Base-by-base conservation (phyloP, 2,797 vertebrate genomes). In the Arctocebus calabarensis region DNA sequence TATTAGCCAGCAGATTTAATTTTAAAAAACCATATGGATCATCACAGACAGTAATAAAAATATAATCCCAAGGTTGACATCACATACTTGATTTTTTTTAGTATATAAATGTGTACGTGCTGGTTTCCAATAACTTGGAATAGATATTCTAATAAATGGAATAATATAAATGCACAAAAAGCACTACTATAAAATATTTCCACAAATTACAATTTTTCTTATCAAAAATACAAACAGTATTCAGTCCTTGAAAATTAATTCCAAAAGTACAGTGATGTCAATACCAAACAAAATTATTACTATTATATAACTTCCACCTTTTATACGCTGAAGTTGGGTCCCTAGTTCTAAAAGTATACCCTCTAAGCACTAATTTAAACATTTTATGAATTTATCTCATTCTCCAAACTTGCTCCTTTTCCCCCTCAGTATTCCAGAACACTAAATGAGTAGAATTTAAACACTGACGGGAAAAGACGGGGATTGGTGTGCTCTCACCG, bases 1-100 rank as follows among this genome's bases (percentile, higher is more conserved):
- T 95, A 88, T 96, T 59, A 92, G 52, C 19, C 74, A 96, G 82
- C 37, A 90, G 27, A 90, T 81, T 3, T 27, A 82, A 74, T 68
- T 64, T 25, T 25, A 71, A 82, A 90, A 86, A 75, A 45, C 5
- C 12, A 43, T 16, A 19, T n/a, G 64, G 68, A 83, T 84, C 66
- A 84, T 66, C 45, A 70, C n/a, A 74, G 37, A 45, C 29, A 59
- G 7, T 45, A 61, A 89, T 52, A 71, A 74, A 79, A 48, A 82
- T 40, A 94, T 17, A 83, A 87, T 45, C 9, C n/a, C n/a, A 27
- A 74, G 25, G 34, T 22, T 70, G 29, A 57, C 52, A 94, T 43
- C 75, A 45, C 5, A 13, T 12, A 14, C n/a, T 48, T 79, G 64
- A 74, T 40, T 52, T 83, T 52, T 86, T 90, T 73, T 37, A 29